phyloP scores from a whole-genome alignment of 2,888 invertebrate species.

The Ochlodes sylvanus region DNA sequence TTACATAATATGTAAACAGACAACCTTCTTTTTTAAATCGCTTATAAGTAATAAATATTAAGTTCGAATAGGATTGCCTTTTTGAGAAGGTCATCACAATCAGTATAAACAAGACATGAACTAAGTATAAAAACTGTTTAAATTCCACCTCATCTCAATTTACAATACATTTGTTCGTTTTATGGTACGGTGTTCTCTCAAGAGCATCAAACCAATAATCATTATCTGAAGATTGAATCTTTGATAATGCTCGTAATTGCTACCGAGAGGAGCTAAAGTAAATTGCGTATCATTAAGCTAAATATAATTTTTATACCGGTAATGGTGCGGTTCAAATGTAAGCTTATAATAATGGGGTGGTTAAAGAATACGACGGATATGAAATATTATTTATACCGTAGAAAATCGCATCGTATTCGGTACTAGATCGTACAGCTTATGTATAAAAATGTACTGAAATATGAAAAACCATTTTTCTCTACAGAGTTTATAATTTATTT shows the following conservation, averaged over 20 bases:
- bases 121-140: slow-evolving; percentile 13
- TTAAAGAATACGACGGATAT: neutral
- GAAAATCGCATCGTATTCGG: too few species aligned
- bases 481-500: too few species aligned
- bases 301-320: slow-evolving; percentile 31
- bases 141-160: slow-evolving; percentile 24
- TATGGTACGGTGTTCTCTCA: slow-evolving; percentile 23
- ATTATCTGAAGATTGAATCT: slow-evolving; percentile 37
- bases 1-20: too few species aligned
- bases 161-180: slow-evolving; percentile 24
- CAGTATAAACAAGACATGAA: slow-evolving; percentile 8
- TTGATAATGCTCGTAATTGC: slow-evolving; percentile 37
- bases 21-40: too few species aligned
- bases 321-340: slow-evolving; percentile 21
- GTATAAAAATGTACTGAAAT: too few species aligned
- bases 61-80: neutral
- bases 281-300: slow-evolving; percentile 35
- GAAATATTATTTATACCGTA: neutral
- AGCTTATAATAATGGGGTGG: slow-evolving; percentile 13
- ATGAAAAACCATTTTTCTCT: too few species aligned
- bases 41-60: too few species aligned
- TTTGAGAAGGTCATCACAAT: slow-evolving; percentile 1
- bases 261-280: slow-evolving; percentile 34
- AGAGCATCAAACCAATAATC: slow-evolving; percentile 34
- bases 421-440: too few species aligned